Evolutionary conservation across 35 echinoderm and acorn worm genomes (phyloP), one percentile per base, ranked within the genome.

Genomic region (Eucidaris tribuloides): DNA sequence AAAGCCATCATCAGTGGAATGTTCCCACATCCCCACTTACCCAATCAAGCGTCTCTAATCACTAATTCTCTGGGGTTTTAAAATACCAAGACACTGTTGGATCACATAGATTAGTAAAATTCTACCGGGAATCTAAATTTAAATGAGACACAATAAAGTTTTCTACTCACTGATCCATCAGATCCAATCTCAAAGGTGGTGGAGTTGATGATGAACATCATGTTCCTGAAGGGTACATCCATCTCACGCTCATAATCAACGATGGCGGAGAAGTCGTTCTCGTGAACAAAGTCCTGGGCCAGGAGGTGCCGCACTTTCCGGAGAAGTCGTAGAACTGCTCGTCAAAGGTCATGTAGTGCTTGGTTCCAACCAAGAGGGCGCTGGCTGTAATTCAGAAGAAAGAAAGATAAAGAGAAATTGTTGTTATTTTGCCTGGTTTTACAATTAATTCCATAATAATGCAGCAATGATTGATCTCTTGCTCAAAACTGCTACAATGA

Each of bases 341-440:
- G 70, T 98, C 95, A 80, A 93, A 98, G 22, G 95, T 98, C 83
- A 84, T 89, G 87, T 81, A 98, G 48, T 98, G 95, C 60, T 98
- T 55, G 49, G 59, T 36, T 32, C 91, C 90, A 58, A 86, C 46
- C 29, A 98, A 32, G 27, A 93, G 78, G 15, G 86, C 95, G 36
- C 87, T 79, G 40, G 72, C 95, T 98, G 32, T 6, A 65, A 62
- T 20, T 32, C 38, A 36, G 40, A 66, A 56, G 19, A 37, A 50
- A 52, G 20, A 87, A 44, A 30, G 22, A 57, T 54, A 7, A 32
- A 3, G 36, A 35, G 18, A 63, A 83, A 83, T 52, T 52, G n/a
- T n/a, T 11, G n/a, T 11, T 40, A 45, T 35, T n/a, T 22, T 0
- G 39, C 1, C 24, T 28, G 42, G 20, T 30, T 9, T 2, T 58